Conservation (phyloP, 2,888 invertebrate genomes). For the Anthoptus insignis region DNA sequence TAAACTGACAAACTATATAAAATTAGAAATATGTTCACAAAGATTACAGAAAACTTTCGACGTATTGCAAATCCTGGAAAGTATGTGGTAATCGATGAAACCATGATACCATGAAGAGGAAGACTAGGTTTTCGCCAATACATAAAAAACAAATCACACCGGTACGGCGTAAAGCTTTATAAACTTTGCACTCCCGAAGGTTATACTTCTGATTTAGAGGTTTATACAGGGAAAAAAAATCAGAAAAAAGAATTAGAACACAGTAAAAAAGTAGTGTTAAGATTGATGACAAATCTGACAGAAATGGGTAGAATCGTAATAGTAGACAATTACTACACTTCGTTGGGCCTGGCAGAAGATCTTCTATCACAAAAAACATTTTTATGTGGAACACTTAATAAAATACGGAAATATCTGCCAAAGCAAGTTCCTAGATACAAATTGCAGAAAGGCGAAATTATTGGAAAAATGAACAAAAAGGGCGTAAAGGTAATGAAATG, state of each 20-base stretch:
- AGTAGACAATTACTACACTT: constrained; percentile 11
- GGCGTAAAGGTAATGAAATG: constrained; percentile 47
- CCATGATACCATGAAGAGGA: constrained; percentile 37
- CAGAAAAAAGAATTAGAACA: constrained; percentile 35
- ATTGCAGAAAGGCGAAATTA: background rate
- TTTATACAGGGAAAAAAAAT: constrained; percentile 36
- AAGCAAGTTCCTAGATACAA: background rate
- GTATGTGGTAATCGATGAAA: constrained; percentile 34
- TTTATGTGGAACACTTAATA: background rate
- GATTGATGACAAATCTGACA: constrained; percentile 39
- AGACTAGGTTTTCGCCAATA: constrained; percentile 56
- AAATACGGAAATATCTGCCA: background rate
- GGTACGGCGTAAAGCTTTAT: constrained; percentile 37
- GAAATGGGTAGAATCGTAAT: constrained; percentile 39
- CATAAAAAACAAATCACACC: constrained; percentile 50
- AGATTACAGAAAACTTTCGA: too few relatives aligned
- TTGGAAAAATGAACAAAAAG: constrained; percentile 30
- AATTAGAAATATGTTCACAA: constrained; percentile 18
- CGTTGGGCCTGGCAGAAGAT: background rate
- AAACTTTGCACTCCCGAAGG: constrained; percentile 42
- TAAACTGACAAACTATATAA: constrained; percentile 36
- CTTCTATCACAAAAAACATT: background rate
- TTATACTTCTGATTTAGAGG: constrained; percentile 27
- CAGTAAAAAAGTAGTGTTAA: constrained; percentile 43
- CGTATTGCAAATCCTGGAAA: constrained; percentile 34